A percentile compares a stretch with the other conserved stretches of the same genome.
These are phyloP conservation scores for Lethrus apterus DNA, from an alignment of 1,140 invertebrate species.

Conservation along the genomic window DNA sequence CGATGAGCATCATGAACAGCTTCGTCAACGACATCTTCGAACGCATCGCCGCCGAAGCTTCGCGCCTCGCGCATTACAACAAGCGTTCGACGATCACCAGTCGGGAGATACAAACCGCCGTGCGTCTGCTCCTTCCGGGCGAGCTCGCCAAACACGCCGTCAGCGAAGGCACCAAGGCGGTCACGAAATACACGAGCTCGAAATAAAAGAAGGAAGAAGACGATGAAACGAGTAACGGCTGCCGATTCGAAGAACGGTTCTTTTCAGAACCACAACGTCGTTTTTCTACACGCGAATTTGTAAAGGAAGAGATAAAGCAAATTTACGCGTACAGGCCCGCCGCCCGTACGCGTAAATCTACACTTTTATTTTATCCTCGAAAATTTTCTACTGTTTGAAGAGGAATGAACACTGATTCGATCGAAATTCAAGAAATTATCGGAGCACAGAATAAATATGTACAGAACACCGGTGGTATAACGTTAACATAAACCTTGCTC, in stretches of 20 bases:
- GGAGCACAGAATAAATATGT: no score
- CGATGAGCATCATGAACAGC: conserved; percentile 52
- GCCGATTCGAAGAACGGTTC: conserved; percentile 18
- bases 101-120: conserved; percentile 47
- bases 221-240: no score
- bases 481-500: no score
- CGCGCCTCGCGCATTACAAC: conserved; percentile 57
- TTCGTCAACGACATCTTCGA: conserved; percentile 57
- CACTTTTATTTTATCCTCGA: no score
- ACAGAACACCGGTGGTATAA: no score
- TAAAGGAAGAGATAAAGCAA: no score
- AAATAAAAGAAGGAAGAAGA: conserved; percentile 38
- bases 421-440: no score
- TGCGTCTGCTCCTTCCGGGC: conserved; percentile 49
- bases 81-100: conserved; percentile 53
- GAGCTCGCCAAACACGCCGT: conserved; percentile 54
- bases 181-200: conserved; percentile 51
- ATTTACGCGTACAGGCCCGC: no score
- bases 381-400: no score
- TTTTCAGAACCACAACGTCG: conserved; percentile 23
- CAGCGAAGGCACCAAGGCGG: conserved; percentile 52
- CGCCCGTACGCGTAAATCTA: no score
- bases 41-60: conserved; percentile 57
- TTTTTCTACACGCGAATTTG: no score
- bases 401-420: no score